phyloP scores from a whole-genome alignment of 2,113 vertebrate genomes.

The Cryptomyrus ogoouensis region DNA sequence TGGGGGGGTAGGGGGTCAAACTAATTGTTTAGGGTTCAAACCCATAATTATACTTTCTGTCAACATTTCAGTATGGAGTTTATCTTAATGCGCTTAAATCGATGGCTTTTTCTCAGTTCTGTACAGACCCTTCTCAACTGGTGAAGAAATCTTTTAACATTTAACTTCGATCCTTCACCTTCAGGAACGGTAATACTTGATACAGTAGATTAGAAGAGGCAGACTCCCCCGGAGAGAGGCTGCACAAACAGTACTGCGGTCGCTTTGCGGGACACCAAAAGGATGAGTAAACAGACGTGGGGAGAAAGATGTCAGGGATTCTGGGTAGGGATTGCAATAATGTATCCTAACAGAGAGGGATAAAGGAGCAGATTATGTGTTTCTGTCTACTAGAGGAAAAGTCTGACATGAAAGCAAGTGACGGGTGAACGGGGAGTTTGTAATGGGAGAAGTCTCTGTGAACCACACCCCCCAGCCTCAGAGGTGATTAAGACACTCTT shows the following conservation, averaged over 20 bases:
- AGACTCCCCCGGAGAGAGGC: not conserved
- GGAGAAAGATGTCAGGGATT: not conserved
- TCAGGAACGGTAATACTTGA: not conserved
- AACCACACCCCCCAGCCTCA: slow-evolving; percentile 9
- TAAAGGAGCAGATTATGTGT: too few species aligned
- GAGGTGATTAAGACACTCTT: slow-evolving; percentile 25
- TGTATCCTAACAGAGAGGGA: not conserved
- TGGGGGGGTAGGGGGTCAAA: not conserved
- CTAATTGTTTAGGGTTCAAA: not conserved
- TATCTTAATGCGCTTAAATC: not conserved
- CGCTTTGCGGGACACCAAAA: not conserved
- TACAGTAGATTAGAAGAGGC: not conserved
- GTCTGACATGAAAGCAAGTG: not conserved
- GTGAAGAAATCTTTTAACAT: not conserved
- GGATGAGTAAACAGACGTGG: not conserved
- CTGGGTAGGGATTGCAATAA: not conserved
- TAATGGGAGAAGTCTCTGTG: not conserved
- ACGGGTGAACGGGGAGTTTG: not conserved
- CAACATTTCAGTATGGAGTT: not conserved
- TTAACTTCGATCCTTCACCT: not conserved
- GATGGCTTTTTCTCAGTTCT: not conserved
- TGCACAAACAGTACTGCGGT: not conserved
- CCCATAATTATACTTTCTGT: not conserved
- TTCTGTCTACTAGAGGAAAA: not conserved
- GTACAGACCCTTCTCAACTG: not conserved